phyloP scores from a whole-genome alignment of 2,888 invertebrate genomes.

The Oligia fasciuncula region DNA sequence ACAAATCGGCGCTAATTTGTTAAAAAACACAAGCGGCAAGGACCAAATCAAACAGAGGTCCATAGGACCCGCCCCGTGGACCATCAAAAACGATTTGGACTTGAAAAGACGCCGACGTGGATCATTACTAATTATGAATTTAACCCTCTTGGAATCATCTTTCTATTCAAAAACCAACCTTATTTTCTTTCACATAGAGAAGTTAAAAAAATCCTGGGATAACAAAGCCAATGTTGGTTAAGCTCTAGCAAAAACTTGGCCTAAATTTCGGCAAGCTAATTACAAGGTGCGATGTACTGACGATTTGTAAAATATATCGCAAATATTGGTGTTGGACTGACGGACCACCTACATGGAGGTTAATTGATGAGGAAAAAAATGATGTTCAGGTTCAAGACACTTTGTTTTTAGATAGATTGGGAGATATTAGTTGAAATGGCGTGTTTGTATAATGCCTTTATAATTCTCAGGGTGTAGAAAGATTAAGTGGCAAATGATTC shows the following conservation, averaged over 20 bases:
- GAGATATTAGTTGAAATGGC: slow-evolving; percentile 23
- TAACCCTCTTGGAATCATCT: neutral
- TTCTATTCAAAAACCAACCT: slow-evolving; percentile 33
- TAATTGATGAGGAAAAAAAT: slow-evolving; percentile 59
- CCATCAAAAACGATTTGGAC: slow-evolving; percentile 65
- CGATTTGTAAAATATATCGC: slow-evolving; percentile 76
- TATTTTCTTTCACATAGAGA: slow-evolving; percentile 22
- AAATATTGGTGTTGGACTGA: slow-evolving; percentile 78
- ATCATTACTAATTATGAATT: slow-evolving; percentile 64
- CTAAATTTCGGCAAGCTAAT: slow-evolving; percentile 80
- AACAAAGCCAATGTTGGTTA: slow-evolving; percentile 24
- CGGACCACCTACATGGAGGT: slow-evolving; percentile 77
- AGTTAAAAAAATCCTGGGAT: neutral
- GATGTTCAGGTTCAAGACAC: slow-evolving; percentile 42
- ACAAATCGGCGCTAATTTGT: slow-evolving; percentile 82
- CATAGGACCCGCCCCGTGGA: slow-evolving; percentile 66
- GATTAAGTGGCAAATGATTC: slow-evolving; percentile 38
- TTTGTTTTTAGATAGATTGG: slow-evolving; percentile 54
- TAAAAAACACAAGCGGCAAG: slow-evolving; percentile 75
- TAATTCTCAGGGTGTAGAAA: slow-evolving; percentile 44
- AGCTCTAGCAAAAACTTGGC: slow-evolving; percentile 62
- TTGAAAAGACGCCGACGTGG: slow-evolving; percentile 72
- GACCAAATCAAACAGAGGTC: slow-evolving; percentile 76
- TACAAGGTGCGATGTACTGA: slow-evolving; percentile 75
- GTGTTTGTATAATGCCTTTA: slow-evolving; percentile 55